phyloP scores from a whole-genome alignment of 2,113 vertebrate genomes.

The Xyrauchen texanus region DNA sequence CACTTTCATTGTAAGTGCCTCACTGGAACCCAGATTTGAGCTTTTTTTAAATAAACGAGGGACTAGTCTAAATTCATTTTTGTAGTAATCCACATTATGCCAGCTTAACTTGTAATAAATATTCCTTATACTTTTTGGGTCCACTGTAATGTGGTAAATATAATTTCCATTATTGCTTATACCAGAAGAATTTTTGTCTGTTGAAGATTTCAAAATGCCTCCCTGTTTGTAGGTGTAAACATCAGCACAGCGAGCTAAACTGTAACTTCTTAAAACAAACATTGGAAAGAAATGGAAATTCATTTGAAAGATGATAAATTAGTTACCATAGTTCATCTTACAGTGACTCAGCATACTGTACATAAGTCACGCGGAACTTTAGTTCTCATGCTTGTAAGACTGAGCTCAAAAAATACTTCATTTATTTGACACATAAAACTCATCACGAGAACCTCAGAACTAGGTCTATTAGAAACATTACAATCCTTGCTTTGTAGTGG shows the following conservation, averaged over 20 bases:
- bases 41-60: too few species aligned
- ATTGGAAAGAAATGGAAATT: not conserved
- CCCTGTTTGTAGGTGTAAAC: not conserved
- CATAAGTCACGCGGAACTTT: not conserved
- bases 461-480: not conserved
- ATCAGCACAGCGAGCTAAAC: not conserved
- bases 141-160: too few species aligned
- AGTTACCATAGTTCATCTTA: not conserved
- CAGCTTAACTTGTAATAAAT: too few species aligned
- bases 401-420: not conserved
- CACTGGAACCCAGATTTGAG: too few species aligned
- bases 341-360: not conserved
- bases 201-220: not conserved
- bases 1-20: too few species aligned
- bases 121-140: too few species aligned
- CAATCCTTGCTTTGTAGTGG: slow-evolving; percentile 7
- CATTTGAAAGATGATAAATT: not conserved
- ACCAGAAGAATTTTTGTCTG: too few species aligned
- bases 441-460: slow-evolving; percentile 11
- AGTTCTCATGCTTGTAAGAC: not conserved
- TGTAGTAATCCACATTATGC: too few species aligned
- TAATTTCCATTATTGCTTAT: too few species aligned
- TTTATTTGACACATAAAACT: not conserved
- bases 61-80: too few species aligned
- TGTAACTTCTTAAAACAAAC: not conserved